phyloP scores from a whole-genome alignment of 2,888 invertebrate species.

The Apoda limacodes region DNA sequence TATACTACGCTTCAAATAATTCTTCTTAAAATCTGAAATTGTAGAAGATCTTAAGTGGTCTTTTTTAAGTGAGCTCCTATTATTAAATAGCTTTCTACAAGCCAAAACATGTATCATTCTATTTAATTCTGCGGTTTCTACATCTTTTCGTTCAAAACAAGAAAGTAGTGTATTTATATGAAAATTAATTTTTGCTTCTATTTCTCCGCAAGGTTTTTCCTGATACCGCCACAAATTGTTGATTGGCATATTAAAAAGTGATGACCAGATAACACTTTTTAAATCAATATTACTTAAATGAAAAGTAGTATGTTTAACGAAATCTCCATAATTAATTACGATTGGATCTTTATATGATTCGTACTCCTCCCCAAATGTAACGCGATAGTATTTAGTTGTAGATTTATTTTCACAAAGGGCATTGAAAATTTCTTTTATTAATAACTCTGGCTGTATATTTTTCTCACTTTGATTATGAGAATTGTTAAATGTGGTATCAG shows the following conservation, averaged over 20 bases:
- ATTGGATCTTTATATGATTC: slow-evolving; percentile 44
- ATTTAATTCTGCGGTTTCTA: slow-evolving; percentile 46
- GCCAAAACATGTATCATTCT: slow-evolving; percentile 48
- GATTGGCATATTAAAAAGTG: slow-evolving; percentile 42
- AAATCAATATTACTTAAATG: slow-evolving; percentile 49
- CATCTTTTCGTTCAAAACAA: slow-evolving; percentile 47
- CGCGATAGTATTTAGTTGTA: slow-evolving; percentile 38
- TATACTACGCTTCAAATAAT: slow-evolving; percentile 48
- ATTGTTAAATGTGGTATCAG: slow-evolving; percentile 24
- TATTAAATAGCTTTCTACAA: slow-evolving; percentile 50
- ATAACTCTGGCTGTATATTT: slow-evolving; percentile 30
- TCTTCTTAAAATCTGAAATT: slow-evolving; percentile 47
- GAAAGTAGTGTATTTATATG: slow-evolving; percentile 49
- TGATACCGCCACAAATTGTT: slow-evolving; percentile 40
- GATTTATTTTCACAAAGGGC: slow-evolving; percentile 36
- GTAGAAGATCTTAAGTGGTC: slow-evolving; percentile 30
- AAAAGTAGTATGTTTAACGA: slow-evolving; percentile 41
- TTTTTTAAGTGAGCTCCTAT: slow-evolving; percentile 49
- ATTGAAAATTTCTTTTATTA: slow-evolving; percentile 41
- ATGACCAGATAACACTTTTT: slow-evolving; percentile 36
- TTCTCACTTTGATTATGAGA: slow-evolving; percentile 25
- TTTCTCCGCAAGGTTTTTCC: slow-evolving; percentile 28
- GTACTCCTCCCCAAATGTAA: slow-evolving; percentile 49
- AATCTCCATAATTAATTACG: slow-evolving; percentile 46
- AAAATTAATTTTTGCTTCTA: slow-evolving; percentile 48